These are phyloP conservation scores for Perizoma affinitatum DNA, from an alignment of 2,888 invertebrate species.

Conservation along the genomic window DNA sequence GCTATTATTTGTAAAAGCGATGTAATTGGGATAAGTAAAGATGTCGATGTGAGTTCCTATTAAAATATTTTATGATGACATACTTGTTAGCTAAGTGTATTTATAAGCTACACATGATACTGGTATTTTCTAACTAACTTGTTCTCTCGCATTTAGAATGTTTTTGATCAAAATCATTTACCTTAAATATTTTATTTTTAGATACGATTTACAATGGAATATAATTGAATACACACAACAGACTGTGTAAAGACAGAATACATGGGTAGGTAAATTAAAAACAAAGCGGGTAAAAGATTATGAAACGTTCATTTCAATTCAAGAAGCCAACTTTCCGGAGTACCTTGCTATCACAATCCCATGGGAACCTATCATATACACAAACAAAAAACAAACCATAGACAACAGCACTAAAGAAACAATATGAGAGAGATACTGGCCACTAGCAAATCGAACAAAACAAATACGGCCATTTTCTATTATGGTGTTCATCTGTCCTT, in stretches of 20 bases:
- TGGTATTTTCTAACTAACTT: too few species aligned
- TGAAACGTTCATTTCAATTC: slow-evolving; percentile 14
- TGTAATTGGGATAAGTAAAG: slow-evolving; percentile 57
- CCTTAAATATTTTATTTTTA: too few species aligned
- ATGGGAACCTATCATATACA: slow-evolving; percentile 35
- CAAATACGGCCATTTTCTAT: slow-evolving; percentile 76
- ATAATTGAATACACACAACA: too few species aligned
- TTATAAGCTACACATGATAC: too few species aligned
- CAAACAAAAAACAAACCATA: slow-evolving; percentile 35
- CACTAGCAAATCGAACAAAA: slow-evolving; percentile 79
- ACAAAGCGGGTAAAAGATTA: too few species aligned
- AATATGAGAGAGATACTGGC: slow-evolving; percentile 70
- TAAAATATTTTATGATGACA: slow-evolving; percentile 26
- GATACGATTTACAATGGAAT: too few species aligned
- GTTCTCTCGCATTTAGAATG: too few species aligned
- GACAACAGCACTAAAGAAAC: slow-evolving; percentile 42
- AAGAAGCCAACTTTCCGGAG: slow-evolving; percentile 19
- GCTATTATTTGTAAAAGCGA: slow-evolving; percentile 71
- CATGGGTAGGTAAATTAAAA: too few species aligned
- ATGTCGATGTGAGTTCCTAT: slow-evolving; percentile 30
- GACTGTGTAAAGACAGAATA: too few species aligned
- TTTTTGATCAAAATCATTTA: too few species aligned
- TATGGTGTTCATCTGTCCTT: slow-evolving; percentile 67
- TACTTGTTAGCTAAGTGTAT: slow-evolving; percentile 3
- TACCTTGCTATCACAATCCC: slow-evolving; percentile 28